Evolutionary conservation across 1,140 invertebrate genomes (phyloP).

Genomic region (Brachionus koreanus): DNA sequence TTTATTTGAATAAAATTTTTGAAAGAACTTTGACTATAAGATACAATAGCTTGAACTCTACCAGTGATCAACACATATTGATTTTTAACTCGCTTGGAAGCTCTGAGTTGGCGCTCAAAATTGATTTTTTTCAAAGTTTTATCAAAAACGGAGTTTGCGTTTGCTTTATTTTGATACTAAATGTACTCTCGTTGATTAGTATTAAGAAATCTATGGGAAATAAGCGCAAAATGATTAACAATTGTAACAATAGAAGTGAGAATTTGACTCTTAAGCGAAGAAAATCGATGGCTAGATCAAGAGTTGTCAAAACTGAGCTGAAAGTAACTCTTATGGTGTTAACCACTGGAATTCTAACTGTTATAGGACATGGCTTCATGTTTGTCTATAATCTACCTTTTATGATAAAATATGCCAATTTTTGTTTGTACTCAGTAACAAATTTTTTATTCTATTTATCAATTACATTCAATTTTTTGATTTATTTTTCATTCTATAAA

Average conservation of each 20-base stretch:
- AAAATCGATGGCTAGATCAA: background rate
- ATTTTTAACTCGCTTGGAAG: background rate
- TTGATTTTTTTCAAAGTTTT: slow-evolving; percentile 36
- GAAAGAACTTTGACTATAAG: background rate
- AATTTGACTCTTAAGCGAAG: background rate
- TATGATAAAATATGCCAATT: slow-evolving; percentile 23
- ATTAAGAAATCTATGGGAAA: slow-evolving; percentile 13
- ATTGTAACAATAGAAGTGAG: background rate
- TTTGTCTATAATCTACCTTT: slow-evolving; percentile 35
- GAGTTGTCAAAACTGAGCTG: slow-evolving; percentile 11
- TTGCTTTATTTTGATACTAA: background rate
- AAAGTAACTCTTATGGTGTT: slow-evolving; percentile 25
- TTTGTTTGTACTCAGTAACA: slow-evolving; percentile 24
- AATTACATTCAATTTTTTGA: slow-evolving; percentile 18
- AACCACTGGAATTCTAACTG: background rate
- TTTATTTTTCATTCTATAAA: slow-evolving; percentile 40
- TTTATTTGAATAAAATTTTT: slow-evolving; percentile 41
- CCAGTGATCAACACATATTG: background rate
- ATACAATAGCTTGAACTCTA: background rate
- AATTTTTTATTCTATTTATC: slow-evolving; percentile 24
- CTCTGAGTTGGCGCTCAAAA: background rate
- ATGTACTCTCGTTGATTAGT: background rate
- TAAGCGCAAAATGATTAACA: background rate
- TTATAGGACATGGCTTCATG: slow-evolving; percentile 21
- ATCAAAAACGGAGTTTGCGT: slow-evolving; percentile 25